phyloP scores from a whole-genome alignment of 2,113 vertebrate genomes.

The Festucalex cinctus region DNA sequence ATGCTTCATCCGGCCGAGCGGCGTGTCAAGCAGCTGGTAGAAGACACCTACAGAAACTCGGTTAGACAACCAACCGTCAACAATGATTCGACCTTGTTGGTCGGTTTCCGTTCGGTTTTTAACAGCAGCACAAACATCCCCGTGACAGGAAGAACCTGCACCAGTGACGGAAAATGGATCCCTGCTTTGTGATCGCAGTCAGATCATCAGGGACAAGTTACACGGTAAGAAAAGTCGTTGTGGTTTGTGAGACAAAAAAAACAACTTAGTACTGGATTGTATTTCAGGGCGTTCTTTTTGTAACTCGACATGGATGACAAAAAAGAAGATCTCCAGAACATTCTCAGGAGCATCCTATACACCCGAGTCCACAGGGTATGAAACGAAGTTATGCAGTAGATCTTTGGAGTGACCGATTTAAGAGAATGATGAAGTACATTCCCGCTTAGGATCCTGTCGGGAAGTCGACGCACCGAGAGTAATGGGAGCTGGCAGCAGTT shows the following conservation, averaged over 20 bases:
- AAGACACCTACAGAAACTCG: slow-evolving; percentile 68
- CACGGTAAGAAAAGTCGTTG: slow-evolving; percentile 54
- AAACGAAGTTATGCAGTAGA: background rate
- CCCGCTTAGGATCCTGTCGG: slow-evolving; percentile 31
- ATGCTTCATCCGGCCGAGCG: slow-evolving; percentile 60
- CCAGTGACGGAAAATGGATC: slow-evolving; percentile 62
- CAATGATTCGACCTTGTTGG: background rate
- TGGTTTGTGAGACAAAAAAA: background rate
- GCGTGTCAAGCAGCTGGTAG: slow-evolving; percentile 73
- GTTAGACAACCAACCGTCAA: slow-evolving; percentile 25
- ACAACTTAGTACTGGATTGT: slow-evolving; percentile 3
- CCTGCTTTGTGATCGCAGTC: slow-evolving; percentile 73
- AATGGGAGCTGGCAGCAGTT: slow-evolving; percentile 53
- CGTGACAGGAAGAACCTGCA: slow-evolving; percentile 67
- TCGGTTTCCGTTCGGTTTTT: background rate
- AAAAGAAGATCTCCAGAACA: slow-evolving; percentile 48
- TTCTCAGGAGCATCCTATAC: slow-evolving; percentile 48
- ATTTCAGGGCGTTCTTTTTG: slow-evolving; percentile 54
- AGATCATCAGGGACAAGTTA: slow-evolving; percentile 79
- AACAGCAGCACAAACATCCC: slow-evolving; percentile 8
- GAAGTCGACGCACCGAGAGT: slow-evolving; percentile 42
- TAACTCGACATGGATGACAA: slow-evolving; percentile 47
- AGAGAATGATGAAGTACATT: slow-evolving; percentile 18
- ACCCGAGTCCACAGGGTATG: slow-evolving; percentile 44
- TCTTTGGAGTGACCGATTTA: slow-evolving; percentile 20